Evolutionary conservation across 2,113 vertebrate species (phyloP).

Genomic region (Mustela nigripes): DNA sequence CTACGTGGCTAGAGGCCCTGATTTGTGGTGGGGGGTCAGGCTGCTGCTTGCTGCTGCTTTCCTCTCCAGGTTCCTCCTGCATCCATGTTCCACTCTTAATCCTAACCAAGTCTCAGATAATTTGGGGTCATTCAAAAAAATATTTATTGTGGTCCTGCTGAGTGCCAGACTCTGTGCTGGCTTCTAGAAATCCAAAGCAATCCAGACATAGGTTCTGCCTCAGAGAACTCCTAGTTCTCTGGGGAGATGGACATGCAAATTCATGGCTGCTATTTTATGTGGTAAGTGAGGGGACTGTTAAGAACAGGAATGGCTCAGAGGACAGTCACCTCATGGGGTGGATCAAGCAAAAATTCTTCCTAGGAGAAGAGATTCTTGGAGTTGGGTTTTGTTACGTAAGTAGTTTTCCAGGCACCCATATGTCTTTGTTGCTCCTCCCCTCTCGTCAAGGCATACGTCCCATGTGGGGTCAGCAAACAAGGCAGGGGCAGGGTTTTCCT

Average conservation of each 20-base stretch:
- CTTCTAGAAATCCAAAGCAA: not conserved
- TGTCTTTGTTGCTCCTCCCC: not conserved
- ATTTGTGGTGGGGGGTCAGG: too few species aligned
- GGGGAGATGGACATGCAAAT: not conserved
- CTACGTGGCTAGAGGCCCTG: not conserved
- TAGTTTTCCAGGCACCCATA: not conserved
- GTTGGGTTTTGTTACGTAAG: not conserved
- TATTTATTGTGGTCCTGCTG: not conserved
- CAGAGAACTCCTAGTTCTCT: not conserved
- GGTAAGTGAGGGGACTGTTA: not conserved
- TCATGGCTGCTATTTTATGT: not conserved
- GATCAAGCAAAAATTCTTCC: not conserved
- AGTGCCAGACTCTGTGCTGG: not conserved
- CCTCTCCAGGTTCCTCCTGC: not conserved
- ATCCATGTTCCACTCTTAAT: not conserved
- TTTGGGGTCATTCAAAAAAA: conserved; percentile 1
- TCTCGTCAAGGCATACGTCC: not conserved
- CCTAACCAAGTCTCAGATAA: conserved; percentile 3
- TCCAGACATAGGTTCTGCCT: not conserved
- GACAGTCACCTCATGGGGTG: not conserved
- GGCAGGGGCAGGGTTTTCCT: not conserved
- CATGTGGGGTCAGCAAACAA: not conserved
- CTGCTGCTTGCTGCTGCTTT: not conserved
- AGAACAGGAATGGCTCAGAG: not conserved
- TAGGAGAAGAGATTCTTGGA: not conserved